Percentiles rank a stretch among this genome's conserved stretches.
These are phyloP conservation scores for Leuciscus idus DNA, from an alignment of 2,113 vertebrate species.

Conservation along the genomic window DNA sequence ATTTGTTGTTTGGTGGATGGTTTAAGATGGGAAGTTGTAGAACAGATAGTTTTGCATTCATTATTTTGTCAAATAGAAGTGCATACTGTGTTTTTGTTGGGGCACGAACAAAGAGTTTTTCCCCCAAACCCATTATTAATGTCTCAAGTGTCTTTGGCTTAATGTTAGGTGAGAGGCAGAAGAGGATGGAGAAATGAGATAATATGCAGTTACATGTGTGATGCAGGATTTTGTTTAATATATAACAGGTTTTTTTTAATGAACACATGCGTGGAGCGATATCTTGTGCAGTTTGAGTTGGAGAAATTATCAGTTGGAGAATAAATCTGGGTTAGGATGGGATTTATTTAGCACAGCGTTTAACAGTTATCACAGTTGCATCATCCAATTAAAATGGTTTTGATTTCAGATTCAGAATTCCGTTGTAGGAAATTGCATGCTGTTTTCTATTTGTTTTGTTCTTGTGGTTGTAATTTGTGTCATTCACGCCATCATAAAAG, in stretches of 20 bases:
- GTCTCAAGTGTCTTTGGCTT: slow-evolving; percentile 16
- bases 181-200: slow-evolving; percentile 19
- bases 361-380: neutral
- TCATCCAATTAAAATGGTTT: neutral
- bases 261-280: neutral
- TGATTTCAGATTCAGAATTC: neutral
- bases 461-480: neutral
- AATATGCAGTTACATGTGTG: neutral
- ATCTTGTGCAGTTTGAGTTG: neutral
- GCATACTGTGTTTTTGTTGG: slow-evolving; percentile 42
- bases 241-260: neutral
- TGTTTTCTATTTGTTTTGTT: neutral
- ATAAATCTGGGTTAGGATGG: slow-evolving; percentile 4
- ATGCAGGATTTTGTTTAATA: slow-evolving; percentile 10
- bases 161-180: slow-evolving; percentile 12
- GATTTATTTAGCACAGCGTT: neutral
- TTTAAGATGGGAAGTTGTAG: neutral
- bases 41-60: neutral
- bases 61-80: slow-evolving; percentile 39
- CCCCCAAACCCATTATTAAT: slow-evolving; percentile 28
- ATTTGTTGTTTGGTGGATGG: slow-evolving; percentile 9
- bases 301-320: neutral
- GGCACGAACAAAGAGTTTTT: slow-evolving; percentile 41
- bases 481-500: neutral
- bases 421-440: neutral